These are phyloP conservation scores for Baryphthengus martii DNA, from an alignment of 2,113 vertebrate genomes.

Conservation along the genomic window DNA sequence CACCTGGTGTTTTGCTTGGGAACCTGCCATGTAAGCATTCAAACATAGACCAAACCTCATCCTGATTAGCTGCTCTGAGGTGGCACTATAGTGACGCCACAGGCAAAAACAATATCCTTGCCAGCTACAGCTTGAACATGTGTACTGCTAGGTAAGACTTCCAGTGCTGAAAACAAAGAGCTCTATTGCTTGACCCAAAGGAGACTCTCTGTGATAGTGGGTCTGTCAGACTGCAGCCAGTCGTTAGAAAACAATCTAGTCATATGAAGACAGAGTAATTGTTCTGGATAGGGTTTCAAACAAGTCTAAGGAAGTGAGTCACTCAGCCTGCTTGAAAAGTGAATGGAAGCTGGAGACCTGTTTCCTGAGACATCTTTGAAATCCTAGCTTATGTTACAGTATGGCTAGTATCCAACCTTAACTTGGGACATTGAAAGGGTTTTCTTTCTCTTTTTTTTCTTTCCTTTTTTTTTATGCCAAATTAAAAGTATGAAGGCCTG, in stretches of 20 bases:
- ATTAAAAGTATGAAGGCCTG: not conserved
- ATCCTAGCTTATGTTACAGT: constrained; percentile 30
- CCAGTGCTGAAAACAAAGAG: not conserved
- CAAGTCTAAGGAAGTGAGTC: constrained; percentile 48
- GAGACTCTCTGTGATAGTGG: not conserved
- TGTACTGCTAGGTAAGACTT: not conserved
- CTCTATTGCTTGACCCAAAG: not conserved
- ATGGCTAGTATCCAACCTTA: constrained; percentile 2
- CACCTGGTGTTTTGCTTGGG: constrained; percentile 41
- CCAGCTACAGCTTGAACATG: not conserved
- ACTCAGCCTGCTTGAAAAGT: not conserved
- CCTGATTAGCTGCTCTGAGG: not conserved
- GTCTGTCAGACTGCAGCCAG: not conserved
- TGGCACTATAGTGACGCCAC: not conserved
- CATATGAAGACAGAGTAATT: not conserved
- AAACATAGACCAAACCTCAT: not conserved
- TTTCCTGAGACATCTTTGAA: constrained; percentile 46
- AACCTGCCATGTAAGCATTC: not conserved
- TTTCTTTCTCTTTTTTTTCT: constrained; percentile 13
- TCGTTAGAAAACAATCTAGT: constrained; percentile 23
- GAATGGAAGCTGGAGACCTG: constrained; percentile 32
- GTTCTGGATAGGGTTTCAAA: constrained; percentile 12
- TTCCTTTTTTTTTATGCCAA: not conserved
- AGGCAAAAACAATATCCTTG: not conserved
- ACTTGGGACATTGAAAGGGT: not conserved